Evolutionary conservation across 2,797 vertebrate species (phyloP).

Genomic region (Octomys mimax): DNA sequence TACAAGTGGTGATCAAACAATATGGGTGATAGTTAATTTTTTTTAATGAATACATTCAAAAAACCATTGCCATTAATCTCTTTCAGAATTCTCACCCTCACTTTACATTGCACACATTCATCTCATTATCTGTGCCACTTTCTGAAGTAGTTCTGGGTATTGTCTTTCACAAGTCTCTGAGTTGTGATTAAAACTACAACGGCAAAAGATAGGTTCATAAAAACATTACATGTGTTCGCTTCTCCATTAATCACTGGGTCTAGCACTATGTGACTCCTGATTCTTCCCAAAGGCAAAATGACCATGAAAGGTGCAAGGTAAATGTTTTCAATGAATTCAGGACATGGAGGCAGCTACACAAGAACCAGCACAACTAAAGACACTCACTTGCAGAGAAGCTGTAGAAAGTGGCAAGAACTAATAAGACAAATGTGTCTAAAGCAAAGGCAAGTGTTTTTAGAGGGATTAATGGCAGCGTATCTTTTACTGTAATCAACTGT

Average conservation of each 20-base stretch:
- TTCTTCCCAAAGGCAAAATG: not conserved
- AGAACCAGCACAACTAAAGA: not conserved
- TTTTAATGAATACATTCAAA: not conserved
- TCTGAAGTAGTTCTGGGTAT: not conserved
- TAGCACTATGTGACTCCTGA: not conserved
- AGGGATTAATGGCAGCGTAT: not conserved
- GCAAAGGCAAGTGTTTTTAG: not conserved
- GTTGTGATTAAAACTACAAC: not conserved
- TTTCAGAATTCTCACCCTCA: not conserved
- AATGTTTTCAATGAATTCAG: not conserved
- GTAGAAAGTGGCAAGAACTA: not conserved
- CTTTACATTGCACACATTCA: not conserved
- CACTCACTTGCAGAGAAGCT: not conserved
- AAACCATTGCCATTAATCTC: not conserved
- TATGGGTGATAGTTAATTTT: not conserved
- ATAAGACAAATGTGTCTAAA: not conserved
- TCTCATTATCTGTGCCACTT: not conserved
- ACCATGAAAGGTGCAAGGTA: not conserved
- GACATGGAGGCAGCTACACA: not conserved
- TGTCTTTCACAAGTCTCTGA: not conserved
- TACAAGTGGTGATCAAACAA: not conserved
- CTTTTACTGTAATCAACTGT: not conserved
- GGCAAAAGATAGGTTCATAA: not conserved
- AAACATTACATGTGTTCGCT: not conserved
- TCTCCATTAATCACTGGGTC: not conserved